Conservation (phyloP, 1,140 invertebrate genomes). For the Scylla paramamosain region DNA sequence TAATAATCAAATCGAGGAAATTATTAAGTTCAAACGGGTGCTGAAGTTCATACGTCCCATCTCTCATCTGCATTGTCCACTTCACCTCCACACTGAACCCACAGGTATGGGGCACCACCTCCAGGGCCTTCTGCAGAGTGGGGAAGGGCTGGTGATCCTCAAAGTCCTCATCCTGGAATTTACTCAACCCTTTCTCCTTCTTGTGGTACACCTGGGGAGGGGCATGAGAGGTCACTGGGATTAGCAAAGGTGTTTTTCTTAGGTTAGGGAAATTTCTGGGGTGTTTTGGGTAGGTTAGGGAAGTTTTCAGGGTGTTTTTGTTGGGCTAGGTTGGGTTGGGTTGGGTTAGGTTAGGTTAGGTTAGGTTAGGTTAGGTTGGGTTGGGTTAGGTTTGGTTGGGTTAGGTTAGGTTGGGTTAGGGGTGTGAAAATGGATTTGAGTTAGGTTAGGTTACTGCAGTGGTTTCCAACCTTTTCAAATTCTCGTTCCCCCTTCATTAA, state of each 20-base stretch:
- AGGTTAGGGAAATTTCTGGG: background rate
- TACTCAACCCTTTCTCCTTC: constrained; percentile 77
- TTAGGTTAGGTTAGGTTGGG: no score
- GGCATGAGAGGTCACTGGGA: constrained; percentile 13
- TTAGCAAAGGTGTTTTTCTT: background rate
- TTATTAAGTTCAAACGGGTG: constrained; percentile 94
- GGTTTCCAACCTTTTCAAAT: no score
- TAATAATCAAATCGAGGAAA: constrained; percentile 94
- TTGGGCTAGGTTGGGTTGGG: no score
- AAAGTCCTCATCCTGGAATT: constrained; percentile 79
- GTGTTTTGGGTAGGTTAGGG: no score
- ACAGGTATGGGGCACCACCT: constrained; percentile 89
- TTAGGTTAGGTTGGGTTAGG: no score
- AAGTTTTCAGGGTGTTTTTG: no score
- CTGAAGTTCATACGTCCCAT: constrained; percentile 92
- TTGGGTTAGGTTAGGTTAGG: no score
- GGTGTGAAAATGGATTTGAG: no score
- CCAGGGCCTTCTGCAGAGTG: constrained; percentile 89
- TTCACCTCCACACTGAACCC: constrained; percentile 98
- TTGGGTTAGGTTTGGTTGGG: no score
- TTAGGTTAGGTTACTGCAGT: no score
- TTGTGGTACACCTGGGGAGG: constrained; percentile 77
- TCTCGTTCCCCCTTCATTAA: no score
- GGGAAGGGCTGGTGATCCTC: constrained; percentile 97
- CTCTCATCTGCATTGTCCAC: constrained; percentile 92